Evolutionary conservation across 2,888 invertebrate species (phyloP).

Genomic region (Cryptops parisi): DNA sequence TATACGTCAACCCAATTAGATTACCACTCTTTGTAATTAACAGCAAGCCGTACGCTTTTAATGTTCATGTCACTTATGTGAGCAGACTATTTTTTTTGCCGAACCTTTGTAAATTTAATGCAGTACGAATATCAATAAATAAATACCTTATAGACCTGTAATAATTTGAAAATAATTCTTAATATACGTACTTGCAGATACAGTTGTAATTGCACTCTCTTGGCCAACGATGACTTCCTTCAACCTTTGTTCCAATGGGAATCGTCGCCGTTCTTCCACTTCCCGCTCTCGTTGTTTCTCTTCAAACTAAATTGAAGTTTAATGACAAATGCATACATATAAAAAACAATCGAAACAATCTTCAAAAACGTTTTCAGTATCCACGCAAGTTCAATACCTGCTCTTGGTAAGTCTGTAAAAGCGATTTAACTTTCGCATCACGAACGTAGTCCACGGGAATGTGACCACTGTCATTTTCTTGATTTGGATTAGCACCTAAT

Average conservation of each 20-base stretch:
- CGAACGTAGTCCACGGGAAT: conserved; percentile 56
- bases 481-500: conserved; percentile 38
- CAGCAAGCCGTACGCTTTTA: too few species aligned
- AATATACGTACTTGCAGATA: conserved; percentile 47
- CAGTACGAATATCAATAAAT: too few species aligned
- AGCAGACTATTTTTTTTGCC: too few species aligned
- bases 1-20: too few species aligned
- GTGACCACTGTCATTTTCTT: conserved; percentile 63
- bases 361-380: neutral
- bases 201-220: conserved; percentile 60
- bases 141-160: too few species aligned
- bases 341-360: too few species aligned
- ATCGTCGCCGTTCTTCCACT: conserved; percentile 60
- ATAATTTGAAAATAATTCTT: neutral
- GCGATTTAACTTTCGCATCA: conserved; percentile 42
- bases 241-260: conserved; percentile 68
- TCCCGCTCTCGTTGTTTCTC: conserved; percentile 44
- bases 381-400: neutral
- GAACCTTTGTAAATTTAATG: too few species aligned
- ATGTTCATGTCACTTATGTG: too few species aligned
- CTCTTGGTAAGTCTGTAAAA: conserved; percentile 2
- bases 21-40: too few species aligned
- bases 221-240: conserved; percentile 75
- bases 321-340: neutral
- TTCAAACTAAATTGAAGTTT: conserved; percentile 1